A percentile compares a stretch with the other conserved stretches of the same genome.
These are phyloP conservation scores for Hemaris fuciformis DNA, from an alignment of 2,888 invertebrate species.

Conservation along the genomic window DNA sequence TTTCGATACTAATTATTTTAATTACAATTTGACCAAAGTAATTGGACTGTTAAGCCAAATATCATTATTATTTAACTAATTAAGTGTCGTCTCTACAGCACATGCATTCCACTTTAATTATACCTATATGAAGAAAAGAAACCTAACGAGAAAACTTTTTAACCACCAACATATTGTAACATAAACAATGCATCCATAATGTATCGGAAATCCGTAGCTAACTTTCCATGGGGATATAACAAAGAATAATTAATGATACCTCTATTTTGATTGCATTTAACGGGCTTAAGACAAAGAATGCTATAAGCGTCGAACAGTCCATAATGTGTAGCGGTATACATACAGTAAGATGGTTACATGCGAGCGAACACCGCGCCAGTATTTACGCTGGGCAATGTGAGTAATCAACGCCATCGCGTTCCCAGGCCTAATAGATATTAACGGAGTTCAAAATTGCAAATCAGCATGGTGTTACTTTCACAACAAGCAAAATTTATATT, in stretches of 20 bases:
- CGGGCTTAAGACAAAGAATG: conserved; percentile 10
- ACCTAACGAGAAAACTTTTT: no score
- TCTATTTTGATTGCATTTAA: conserved; percentile 10
- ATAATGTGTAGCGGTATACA: conserved; percentile 54
- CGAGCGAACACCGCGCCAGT: conserved; percentile 39
- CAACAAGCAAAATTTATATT: not conserved
- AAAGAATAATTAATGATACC: conserved; percentile 3
- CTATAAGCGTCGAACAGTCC: conserved; percentile 19
- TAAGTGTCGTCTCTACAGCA: not conserved
- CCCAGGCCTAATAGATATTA: conserved; percentile 15
- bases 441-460: conserved; percentile 6
- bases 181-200: not conserved
- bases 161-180: no score
- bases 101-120: not conserved
- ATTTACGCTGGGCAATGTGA: not conserved
- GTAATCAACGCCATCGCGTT: conserved; percentile 13
- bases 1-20: not conserved
- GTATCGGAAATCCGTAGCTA: not conserved
- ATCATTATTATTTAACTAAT: not conserved
- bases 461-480: not conserved
- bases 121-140: no score
- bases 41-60: not conserved
- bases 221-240: conserved; percentile 4
- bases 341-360: conserved; percentile 50
- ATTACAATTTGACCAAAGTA: not conserved